Evolutionary conservation across 2,888 invertebrate genomes (phyloP).

Genomic region (Lamproptera curius): DNA sequence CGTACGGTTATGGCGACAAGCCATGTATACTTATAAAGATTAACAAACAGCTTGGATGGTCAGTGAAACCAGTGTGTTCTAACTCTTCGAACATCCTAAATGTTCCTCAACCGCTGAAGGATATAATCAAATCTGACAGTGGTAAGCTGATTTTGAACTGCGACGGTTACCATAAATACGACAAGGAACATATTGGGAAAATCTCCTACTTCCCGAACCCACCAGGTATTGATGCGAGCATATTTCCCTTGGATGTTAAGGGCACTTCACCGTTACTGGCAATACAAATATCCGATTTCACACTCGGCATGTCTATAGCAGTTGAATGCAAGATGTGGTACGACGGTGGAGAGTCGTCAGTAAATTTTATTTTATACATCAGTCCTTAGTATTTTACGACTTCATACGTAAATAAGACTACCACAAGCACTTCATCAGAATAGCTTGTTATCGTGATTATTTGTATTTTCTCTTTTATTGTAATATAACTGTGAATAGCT

Average conservation of each 20-base stretch:
- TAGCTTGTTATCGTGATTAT: neutral
- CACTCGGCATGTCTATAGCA: slow-evolving; percentile 52
- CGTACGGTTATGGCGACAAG: slow-evolving; percentile 57
- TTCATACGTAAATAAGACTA: slow-evolving; percentile 19
- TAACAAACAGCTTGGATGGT: slow-evolving; percentile 56
- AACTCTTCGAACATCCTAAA: slow-evolving; percentile 35
- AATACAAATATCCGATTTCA: slow-evolving; percentile 55
- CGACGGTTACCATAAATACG: slow-evolving; percentile 51
- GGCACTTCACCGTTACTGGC: slow-evolving; percentile 49
- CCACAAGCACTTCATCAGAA: neutral
- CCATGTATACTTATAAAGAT: slow-evolving; percentile 62
- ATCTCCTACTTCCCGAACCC: slow-evolving; percentile 61
- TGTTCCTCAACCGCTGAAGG: slow-evolving; percentile 43
- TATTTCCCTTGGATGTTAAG: slow-evolving; percentile 43
- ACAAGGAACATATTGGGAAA: slow-evolving; percentile 56
- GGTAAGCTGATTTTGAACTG: slow-evolving; percentile 57
- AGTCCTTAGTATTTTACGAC: slow-evolving; percentile 30
- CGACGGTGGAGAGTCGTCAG: slow-evolving; percentile 45
- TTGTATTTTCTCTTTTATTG: neutral
- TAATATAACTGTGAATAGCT: neutral
- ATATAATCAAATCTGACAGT: slow-evolving; percentile 43
- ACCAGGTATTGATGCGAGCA: slow-evolving; percentile 53
- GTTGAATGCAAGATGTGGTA: slow-evolving; percentile 63
- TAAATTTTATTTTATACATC: slow-evolving; percentile 56
- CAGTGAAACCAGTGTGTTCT: slow-evolving; percentile 43